These are phyloP conservation scores for Trididemnum miniatum DNA, from an alignment of 23 tunicate species.

Conservation along the genomic window DNA sequence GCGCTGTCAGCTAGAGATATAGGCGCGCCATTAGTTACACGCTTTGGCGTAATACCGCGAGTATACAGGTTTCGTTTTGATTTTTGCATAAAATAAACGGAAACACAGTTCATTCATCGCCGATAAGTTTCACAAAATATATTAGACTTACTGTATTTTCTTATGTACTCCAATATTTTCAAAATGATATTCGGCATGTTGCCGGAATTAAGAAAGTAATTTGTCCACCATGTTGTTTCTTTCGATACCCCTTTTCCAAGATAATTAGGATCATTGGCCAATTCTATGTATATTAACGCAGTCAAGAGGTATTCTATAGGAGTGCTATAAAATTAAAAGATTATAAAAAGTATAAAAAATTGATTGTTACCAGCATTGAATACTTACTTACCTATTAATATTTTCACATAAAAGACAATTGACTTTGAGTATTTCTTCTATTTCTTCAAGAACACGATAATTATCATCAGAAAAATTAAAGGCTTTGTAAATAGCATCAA, in stretches of 20 bases:
- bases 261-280: neutral
- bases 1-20: too few relatives aligned
- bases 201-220: neutral
- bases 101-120: too few relatives aligned
- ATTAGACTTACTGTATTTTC: neutral
- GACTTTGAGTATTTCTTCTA: neutral
- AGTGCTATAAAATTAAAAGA: too few relatives aligned
- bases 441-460: neutral
- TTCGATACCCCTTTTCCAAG: neutral
- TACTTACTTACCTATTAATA: neutral
- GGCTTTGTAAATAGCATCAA: neutral
- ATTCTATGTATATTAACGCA: conserved; percentile 10
- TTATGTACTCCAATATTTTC: neutral
- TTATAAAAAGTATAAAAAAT: too few relatives aligned
- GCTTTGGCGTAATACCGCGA: too few relatives aligned
- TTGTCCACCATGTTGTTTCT: conserved; percentile 30
- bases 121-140: too few relatives aligned
- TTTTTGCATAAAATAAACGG: too few relatives aligned
- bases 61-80: too few relatives aligned
- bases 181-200: neutral
- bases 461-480: neutral
- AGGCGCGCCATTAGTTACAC: too few relatives aligned
- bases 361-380: too few relatives aligned
- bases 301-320: conserved; percentile 4
- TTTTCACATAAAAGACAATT: neutral